Evolutionary conservation across 37 sponge, comb jelly and placozoan species (phyloP).

Genomic region (Aplysina aerophoba): DNA sequence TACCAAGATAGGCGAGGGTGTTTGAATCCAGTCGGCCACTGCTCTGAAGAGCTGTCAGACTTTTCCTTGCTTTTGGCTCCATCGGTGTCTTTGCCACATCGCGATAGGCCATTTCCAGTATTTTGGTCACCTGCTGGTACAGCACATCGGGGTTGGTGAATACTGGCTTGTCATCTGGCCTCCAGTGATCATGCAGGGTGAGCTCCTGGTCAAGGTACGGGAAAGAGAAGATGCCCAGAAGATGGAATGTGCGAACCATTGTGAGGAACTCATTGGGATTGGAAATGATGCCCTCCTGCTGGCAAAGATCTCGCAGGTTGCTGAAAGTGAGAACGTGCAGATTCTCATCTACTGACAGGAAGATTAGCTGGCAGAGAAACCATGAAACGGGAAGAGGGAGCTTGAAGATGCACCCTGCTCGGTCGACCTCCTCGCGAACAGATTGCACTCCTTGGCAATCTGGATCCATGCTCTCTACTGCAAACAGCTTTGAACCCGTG

Average conservation of each 20-base stretch:
- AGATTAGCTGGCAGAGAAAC: neutral
- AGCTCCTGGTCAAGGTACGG: neutral
- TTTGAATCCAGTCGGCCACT: too few species aligned
- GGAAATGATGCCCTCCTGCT: neutral
- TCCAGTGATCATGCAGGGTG: neutral
- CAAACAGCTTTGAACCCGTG: too few species aligned
- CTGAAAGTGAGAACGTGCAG: neutral
- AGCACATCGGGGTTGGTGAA: constrained; percentile 6
- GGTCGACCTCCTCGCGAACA: too few species aligned
- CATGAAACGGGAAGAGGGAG: too few species aligned
- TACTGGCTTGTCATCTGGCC: neutral
- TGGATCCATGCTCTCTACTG: too few species aligned
- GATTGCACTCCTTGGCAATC: too few species aligned
- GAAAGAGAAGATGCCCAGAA: neutral
- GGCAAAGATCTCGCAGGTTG: neutral
- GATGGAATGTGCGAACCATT: neutral
- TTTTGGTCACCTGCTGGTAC: neutral
- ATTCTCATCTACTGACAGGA: constrained; percentile 1
- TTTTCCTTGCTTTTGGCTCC: too few species aligned
- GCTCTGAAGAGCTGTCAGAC: too few species aligned
- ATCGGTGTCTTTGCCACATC: too few species aligned
- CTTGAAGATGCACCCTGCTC: too few species aligned
- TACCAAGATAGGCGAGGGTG: too few species aligned
- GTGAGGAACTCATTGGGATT: neutral
- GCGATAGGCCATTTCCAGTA: neutral